A percentile compares a stretch with the other conserved stretches of the same genome.
Evolutionary conservation across 1,140 invertebrate genomes (phyloP).

Genomic region (Berghia stephanieae): DNA sequence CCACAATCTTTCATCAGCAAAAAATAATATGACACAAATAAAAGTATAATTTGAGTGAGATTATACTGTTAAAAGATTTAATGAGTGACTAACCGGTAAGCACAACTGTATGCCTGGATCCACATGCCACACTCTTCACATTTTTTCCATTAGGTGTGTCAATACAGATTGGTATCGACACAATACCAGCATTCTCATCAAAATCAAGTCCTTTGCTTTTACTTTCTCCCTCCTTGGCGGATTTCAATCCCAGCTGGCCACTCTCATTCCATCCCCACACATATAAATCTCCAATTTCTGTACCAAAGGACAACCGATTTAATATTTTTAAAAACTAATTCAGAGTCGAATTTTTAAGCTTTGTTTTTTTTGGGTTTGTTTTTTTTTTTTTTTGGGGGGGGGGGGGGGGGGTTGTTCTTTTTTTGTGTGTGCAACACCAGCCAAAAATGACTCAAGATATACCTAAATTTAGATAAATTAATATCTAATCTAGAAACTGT

Average conservation of each 20-base stretch:
- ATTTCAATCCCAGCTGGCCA: slow-evolving; percentile 78
- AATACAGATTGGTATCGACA: background rate
- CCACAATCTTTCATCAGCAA: background rate
- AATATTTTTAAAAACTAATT: too few species aligned
- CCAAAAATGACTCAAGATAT: too few species aligned
- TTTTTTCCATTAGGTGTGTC: background rate
- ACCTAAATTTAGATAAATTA: too few species aligned
- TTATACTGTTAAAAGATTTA: background rate
- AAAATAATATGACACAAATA: background rate
- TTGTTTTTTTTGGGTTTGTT: too few species aligned
- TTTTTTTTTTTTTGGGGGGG: too few species aligned
- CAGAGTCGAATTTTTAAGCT: too few species aligned
- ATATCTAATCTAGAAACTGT: too few species aligned
- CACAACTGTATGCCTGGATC: slow-evolving; percentile 57
- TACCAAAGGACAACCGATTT: slow-evolving; percentile 21
- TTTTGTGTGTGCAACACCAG: too few species aligned
- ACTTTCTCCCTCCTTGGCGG: slow-evolving; percentile 27
- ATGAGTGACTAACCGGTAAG: slow-evolving; percentile 45
- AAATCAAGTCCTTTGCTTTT: background rate
- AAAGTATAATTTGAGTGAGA: background rate
- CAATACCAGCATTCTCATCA: background rate
- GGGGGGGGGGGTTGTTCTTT: too few species aligned
- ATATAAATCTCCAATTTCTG: slow-evolving; percentile 73
- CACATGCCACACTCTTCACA: slow-evolving; percentile 50
- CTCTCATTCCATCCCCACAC: slow-evolving; percentile 88